Evolutionary conservation across 2,888 invertebrate species (phyloP).

Genomic region (Drosophila kokeensis): DNA sequence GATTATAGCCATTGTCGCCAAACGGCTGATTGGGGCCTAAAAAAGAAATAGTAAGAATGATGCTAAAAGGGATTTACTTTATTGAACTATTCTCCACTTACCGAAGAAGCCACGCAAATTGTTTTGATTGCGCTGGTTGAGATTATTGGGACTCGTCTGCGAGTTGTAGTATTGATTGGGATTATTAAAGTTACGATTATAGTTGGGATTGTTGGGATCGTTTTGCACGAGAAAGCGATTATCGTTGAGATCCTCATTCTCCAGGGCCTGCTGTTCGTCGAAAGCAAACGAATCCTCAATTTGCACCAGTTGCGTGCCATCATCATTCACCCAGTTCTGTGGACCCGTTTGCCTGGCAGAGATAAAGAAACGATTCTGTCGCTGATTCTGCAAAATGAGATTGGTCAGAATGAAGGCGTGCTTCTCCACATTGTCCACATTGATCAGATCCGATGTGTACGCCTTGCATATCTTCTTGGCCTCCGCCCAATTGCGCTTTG

Average conservation of each 20-base stretch:
- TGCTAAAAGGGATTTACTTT: neutral
- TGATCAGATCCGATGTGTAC: conserved; percentile 91
- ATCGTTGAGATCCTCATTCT: conserved; percentile 84
- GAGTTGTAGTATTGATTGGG: conserved; percentile 78
- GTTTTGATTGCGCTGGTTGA: conserved; percentile 77
- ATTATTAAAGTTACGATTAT: conserved; percentile 70
- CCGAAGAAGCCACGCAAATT: conserved; percentile 78
- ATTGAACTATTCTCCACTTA: conserved; percentile 26
- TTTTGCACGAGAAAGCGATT: conserved; percentile 83
- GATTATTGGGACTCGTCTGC: conserved; percentile 54
- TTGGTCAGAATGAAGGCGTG: conserved; percentile 94
- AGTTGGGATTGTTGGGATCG: conserved; percentile 68
- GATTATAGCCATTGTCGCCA: conserved; percentile 85
- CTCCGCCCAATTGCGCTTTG: conserved; percentile 91
- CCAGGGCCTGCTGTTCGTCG: conserved; percentile 86
- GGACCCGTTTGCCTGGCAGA: conserved; percentile 91
- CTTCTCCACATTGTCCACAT: conserved; percentile 93
- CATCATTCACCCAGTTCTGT: conserved; percentile 94
- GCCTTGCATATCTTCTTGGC: conserved; percentile 94
- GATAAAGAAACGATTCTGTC: conserved; percentile 94
- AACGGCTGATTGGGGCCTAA: conserved; percentile 75
- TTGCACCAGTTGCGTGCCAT: conserved; percentile 91
- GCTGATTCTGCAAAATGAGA: conserved; percentile 93
- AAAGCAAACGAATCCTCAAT: conserved; percentile 94
- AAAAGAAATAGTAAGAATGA: fast-evolving